These are phyloP conservation scores for Alaudala cheleensis DNA, from an alignment of 2,113 vertebrate genomes.

Conservation along the genomic window DNA sequence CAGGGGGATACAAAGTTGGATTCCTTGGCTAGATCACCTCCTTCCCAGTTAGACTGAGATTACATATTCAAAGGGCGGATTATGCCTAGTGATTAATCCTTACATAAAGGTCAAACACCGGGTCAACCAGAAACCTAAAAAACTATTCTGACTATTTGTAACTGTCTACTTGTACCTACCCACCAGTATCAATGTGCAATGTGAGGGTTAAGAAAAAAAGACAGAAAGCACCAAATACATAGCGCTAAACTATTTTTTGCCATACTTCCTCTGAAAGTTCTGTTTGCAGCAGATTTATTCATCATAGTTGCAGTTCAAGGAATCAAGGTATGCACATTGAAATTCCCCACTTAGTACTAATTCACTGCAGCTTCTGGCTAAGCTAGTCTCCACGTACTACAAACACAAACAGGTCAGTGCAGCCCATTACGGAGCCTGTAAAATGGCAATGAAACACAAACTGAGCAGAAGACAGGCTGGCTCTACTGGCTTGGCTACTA, in stretches of 20 bases:
- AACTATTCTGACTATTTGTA: background rate
- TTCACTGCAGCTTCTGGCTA: background rate
- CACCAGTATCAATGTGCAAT: background rate
- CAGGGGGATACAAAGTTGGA: background rate
- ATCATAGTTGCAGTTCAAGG: background rate
- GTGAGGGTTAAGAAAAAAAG: background rate
- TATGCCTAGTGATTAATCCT: background rate
- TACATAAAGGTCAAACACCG: background rate
- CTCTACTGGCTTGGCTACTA: background rate
- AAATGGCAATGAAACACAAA: background rate
- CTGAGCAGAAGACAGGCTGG: background rate
- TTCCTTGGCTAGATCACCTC: background rate
- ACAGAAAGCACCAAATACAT: background rate
- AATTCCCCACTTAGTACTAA: background rate
- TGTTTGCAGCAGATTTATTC: background rate
- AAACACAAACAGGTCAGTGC: background rate
- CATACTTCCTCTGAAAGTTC: background rate
- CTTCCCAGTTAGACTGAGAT: background rate
- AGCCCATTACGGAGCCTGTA: background rate
- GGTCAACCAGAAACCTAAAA: background rate
- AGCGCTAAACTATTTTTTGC: background rate
- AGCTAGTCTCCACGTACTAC: background rate
- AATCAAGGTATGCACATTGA: background rate
- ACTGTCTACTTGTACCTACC: background rate
- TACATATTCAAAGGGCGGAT: background rate